These are phyloP conservation scores for Nasonovia ribisnigri DNA, from an alignment of 2,888 invertebrate genomes.

Conservation along the genomic window DNA sequence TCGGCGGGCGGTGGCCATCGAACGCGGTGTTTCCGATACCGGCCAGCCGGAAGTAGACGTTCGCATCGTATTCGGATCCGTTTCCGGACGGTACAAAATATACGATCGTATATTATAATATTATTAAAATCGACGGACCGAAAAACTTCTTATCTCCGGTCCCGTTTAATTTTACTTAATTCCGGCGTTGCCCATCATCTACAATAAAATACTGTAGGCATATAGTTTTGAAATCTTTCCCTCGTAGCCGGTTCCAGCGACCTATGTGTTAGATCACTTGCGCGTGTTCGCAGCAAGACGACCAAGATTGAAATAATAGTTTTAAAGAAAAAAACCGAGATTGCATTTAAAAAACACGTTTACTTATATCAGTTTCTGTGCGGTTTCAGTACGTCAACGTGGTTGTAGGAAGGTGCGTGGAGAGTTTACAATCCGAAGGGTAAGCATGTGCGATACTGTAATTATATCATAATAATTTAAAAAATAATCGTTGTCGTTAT, in stretches of 20 bases:
- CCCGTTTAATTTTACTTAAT: background rate
- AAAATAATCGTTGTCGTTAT: background rate
- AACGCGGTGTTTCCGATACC: background rate
- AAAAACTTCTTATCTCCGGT: background rate
- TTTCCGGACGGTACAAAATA: background rate
- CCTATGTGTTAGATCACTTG: background rate
- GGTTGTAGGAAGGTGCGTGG: background rate
- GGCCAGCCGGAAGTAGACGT: background rate
- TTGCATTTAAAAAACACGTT: background rate
- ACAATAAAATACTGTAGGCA: background rate
- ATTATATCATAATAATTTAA: background rate
- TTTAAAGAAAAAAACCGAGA: background rate
- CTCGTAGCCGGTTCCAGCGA: background rate
- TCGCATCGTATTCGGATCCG: background rate
- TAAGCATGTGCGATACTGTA: background rate
- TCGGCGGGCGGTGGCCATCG: slow-evolving; percentile 1
- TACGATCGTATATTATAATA: background rate
- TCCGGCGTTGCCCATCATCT: background rate
- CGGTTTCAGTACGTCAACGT: background rate
- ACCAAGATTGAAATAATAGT: background rate
- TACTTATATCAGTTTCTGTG: background rate
- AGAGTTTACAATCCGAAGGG: background rate
- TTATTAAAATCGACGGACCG: background rate
- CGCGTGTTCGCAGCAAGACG: background rate
- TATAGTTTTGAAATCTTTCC: background rate